Evolutionary conservation across 2,797 vertebrate species (phyloP).

Genomic region (Bufotes viridis): DNA sequence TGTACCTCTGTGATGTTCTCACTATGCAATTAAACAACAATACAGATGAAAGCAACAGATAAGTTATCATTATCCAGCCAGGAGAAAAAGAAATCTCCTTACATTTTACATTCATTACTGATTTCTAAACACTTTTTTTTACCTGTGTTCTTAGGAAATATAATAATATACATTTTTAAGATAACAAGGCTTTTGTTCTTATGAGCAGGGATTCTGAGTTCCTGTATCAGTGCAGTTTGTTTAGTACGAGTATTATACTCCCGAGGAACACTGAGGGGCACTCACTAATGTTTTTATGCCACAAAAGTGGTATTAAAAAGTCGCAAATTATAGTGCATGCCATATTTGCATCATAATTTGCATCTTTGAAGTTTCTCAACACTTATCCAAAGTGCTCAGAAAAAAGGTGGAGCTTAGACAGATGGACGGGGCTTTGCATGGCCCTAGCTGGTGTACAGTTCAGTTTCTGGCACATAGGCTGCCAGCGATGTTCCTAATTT

Average conservation of each 20-base stretch:
- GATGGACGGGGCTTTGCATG: too few species aligned
- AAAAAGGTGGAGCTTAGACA: too few species aligned
- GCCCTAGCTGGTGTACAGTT: too few species aligned
- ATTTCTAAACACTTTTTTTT: conserved; percentile 2
- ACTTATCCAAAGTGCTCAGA: too few species aligned
- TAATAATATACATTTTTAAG: not conserved
- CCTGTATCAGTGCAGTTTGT: not conserved
- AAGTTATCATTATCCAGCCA: conserved; percentile 43
- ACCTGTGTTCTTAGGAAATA: conserved; percentile 18
- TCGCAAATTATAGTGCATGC: too few species aligned
- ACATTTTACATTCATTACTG: conserved; percentile 10
- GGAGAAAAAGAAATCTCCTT: conserved; percentile 21
- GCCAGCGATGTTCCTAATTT: too few species aligned
- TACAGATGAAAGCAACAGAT: conserved; percentile 39
- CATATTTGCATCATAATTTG: too few species aligned
- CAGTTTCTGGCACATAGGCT: too few species aligned
- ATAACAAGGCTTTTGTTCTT: conserved; percentile 12
- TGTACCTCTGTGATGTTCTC: conserved; percentile 35
- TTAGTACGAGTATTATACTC: not conserved
- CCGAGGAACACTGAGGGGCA: too few species aligned
- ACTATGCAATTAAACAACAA: conserved; percentile 46
- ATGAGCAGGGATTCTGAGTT: not conserved
- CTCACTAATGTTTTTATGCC: too few species aligned
- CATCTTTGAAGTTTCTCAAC: too few species aligned
- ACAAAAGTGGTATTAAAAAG: too few species aligned